Evolutionary conservation across 1,140 invertebrate genomes (phyloP).

Genomic region (Sitobion miscanthi): DNA sequence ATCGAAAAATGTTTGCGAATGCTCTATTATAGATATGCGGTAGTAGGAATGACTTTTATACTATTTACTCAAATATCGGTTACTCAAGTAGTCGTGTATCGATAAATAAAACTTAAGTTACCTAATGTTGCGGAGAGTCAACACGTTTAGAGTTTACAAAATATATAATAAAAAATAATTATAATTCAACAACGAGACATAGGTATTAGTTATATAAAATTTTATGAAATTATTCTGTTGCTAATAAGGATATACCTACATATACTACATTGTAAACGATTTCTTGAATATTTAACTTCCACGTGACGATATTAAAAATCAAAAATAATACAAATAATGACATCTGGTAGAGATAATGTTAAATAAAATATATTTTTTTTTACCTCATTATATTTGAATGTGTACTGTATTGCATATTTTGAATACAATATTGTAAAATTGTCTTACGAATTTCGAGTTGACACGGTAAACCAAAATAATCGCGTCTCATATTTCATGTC

Average conservation of each 20-base stretch:
- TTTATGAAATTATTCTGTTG: not conserved
- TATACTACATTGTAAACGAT: not conserved
- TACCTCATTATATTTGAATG: not conserved
- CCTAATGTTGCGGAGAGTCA: no score
- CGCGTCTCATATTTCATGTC: no score
- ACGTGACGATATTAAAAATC: not conserved
- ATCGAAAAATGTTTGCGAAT: not conserved
- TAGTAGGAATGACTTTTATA: not conserved
- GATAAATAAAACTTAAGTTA: no score
- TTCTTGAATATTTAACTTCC: not conserved
- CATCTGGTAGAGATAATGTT: not conserved
- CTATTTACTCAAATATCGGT: no score
- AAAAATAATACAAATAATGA: not conserved
- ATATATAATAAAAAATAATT: not conserved
- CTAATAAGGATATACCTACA: no score
- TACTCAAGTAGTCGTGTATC: no score
- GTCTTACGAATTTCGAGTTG: not conserved
- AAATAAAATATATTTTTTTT: not conserved
- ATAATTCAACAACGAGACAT: not conserved
- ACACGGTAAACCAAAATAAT: not conserved
- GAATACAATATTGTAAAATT: not conserved
- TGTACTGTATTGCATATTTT: no score
- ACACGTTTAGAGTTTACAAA: no score
- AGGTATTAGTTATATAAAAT: not conserved
- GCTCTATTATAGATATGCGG: no score